Evolutionary conservation across 2,113 vertebrate species (phyloP).

Genomic region (Macquaria ambigua): DNA sequence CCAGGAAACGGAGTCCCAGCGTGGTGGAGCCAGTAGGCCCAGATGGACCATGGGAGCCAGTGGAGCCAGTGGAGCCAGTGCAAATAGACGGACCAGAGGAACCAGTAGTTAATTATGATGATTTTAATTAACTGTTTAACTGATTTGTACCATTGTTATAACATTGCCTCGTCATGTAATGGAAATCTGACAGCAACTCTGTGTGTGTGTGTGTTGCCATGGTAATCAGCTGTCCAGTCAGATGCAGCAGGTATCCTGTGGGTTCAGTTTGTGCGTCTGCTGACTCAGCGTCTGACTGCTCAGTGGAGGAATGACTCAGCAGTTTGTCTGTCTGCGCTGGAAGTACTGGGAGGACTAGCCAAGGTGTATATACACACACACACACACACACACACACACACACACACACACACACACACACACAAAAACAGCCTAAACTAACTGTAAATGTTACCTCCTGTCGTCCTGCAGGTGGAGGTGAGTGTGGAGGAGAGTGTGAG

Average conservation of each 20-base stretch:
- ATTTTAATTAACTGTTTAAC: neutral
- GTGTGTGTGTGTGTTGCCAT: neutral
- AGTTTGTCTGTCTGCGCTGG: slow-evolving; percentile 92
- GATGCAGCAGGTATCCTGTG: slow-evolving; percentile 17
- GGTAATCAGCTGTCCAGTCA: slow-evolving; percentile 10
- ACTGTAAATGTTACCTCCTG: neutral
- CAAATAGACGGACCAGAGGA: slow-evolving; percentile 6
- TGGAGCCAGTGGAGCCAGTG: too few species aligned
- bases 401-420: slow-evolving; percentile 13
- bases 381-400: neutral
- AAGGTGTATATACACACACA: slow-evolving; percentile 83
- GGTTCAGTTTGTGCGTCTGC: slow-evolving; percentile 52
- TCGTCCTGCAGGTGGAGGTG: slow-evolving; percentile 86
- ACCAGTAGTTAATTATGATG: neutral
- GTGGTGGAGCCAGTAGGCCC: neutral
- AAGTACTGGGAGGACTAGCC: slow-evolving; percentile 93
- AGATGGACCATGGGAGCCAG: neutral
- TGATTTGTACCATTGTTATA: neutral
- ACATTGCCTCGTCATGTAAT: neutral
- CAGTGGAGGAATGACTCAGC: slow-evolving; percentile 96
- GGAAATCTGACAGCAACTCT: neutral
- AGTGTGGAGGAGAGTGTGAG: slow-evolving; percentile 86
- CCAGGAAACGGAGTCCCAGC: slow-evolving; percentile 9
- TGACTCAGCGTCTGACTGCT: slow-evolving; percentile 89
- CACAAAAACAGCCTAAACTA: neutral